Percentiles rank a stretch among this genome's conserved stretches.
Conservation (phyloP, 2,797 vertebrate genomes). For the Momotus momota region DNA sequence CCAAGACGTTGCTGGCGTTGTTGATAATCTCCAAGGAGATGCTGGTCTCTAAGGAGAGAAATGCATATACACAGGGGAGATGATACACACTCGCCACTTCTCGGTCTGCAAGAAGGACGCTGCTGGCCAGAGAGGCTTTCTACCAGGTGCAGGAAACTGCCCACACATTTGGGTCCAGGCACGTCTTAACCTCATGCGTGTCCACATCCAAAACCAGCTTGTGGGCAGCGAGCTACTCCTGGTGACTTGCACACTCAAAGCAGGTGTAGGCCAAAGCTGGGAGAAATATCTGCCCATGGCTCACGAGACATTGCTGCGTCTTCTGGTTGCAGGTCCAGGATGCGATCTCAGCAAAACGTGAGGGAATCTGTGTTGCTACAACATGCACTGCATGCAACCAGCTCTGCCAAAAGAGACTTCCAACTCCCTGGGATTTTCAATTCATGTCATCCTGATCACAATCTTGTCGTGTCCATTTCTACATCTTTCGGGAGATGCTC, state of each 20-base stretch:
- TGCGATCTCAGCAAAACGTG: conserved; percentile 21
- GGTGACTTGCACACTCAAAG: conserved; percentile 49
- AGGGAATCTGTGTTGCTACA: conserved; percentile 23
- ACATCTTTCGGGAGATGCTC: background rate
- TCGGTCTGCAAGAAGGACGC: conserved; percentile 9
- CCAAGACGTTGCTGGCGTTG: conserved; percentile 88
- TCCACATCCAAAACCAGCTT: conserved; percentile 48
- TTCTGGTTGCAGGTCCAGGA: conserved; percentile 45
- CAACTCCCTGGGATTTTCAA: background rate
- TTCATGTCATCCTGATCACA: background rate
- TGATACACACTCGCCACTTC: conserved; percentile 2
- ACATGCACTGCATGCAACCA: background rate
- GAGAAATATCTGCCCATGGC: conserved; percentile 39
- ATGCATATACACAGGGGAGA: conserved; percentile 23
- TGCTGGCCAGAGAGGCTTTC: conserved; percentile 29
- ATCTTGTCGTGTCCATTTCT: conserved; percentile 10
- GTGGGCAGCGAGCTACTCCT: conserved; percentile 67
- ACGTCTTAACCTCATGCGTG: conserved; percentile 35
- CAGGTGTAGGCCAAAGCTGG: conserved; percentile 17
- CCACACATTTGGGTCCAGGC: conserved; percentile 38
- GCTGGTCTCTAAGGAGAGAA: conserved; percentile 89
- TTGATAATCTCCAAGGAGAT: conserved; percentile 89
- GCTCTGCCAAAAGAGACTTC: conserved; percentile 26
- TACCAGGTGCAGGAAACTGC: conserved; percentile 42
- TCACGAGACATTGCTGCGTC: background rate